Conservation (phyloP, 2,888 invertebrate species). For the Argynnis bischoffii region DNA sequence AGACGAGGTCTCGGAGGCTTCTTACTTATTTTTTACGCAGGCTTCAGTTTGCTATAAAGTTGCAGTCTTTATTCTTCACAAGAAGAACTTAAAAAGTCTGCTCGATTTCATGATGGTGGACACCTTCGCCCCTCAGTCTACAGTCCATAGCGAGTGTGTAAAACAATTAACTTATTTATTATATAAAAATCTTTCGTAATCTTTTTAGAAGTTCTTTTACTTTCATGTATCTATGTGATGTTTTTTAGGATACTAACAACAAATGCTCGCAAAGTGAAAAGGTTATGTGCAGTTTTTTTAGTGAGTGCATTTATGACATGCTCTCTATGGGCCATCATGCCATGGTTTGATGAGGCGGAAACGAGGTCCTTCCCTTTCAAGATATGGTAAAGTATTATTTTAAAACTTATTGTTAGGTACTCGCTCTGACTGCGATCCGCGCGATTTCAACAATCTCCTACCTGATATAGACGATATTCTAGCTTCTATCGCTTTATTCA, state of each 20-base stretch:
- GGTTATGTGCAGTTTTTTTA: slow-evolving; percentile 60
- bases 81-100: slow-evolving; percentile 50
- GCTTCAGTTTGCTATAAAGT: slow-evolving; percentile 67
- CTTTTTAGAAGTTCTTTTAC: not conserved
- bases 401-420: not conserved
- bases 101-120: slow-evolving; percentile 56
- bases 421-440: no score
- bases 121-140: slow-evolving; percentile 53
- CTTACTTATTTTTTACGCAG: slow-evolving; percentile 67
- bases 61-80: slow-evolving; percentile 58
- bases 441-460: no score
- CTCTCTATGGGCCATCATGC: slow-evolving; percentile 66
- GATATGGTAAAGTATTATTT: slow-evolving; percentile 60
- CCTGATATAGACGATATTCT: no score
- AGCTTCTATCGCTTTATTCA: no score
- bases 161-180: not conserved
- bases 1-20: slow-evolving; percentile 64
- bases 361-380: slow-evolving; percentile 64
- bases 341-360: slow-evolving; percentile 58
- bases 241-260: slow-evolving; percentile 51
- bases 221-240: slow-evolving; percentile 1
- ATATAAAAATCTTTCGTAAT: no score
- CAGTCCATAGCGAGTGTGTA: slow-evolving; percentile 58
- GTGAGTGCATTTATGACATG: slow-evolving; percentile 59
- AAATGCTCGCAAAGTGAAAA: slow-evolving; percentile 55